Evolutionary conservation across 1,140 invertebrate genomes (phyloP).

Genomic region (Anoplolepis gracilipes): DNA sequence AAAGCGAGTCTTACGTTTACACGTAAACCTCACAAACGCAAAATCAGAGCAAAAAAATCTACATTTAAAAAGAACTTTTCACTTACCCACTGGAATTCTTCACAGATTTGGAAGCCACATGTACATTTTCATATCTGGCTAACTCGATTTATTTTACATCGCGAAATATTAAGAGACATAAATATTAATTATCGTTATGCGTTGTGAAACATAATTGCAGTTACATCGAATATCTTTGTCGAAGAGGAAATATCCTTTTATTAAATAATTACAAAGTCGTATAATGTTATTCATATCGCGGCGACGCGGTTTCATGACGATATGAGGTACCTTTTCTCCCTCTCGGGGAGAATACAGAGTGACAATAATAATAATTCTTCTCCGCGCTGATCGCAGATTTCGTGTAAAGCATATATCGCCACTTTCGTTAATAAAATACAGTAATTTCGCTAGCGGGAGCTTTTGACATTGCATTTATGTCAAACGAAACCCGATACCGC

Average conservation of each 20-base stretch:
- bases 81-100: too few relatives aligned
- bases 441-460: slow-evolving; percentile 39
- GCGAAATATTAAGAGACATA: not conserved
- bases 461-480: slow-evolving; percentile 58
- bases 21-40: not conserved
- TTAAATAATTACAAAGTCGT: slow-evolving; percentile 28
- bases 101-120: too few relatives aligned
- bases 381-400: slow-evolving; percentile 16
- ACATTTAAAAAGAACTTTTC: not conserved
- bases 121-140: too few relatives aligned
- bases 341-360: slow-evolving; percentile 7
- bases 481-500: slow-evolving; percentile 45
- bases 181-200: not conserved
- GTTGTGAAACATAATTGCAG: slow-evolving; percentile 5
- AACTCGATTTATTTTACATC: not conserved
- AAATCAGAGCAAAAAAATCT: not conserved
- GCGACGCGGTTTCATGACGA: not conserved
- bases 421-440: slow-evolving; percentile 57
- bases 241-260: slow-evolving; percentile 10
- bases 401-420: slow-evolving; percentile 3
- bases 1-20: not conserved
- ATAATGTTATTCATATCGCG: not conserved
- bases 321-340: not conserved
- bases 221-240: slow-evolving; percentile 18
- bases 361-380: slow-evolving; percentile 38